Percentiles rank a stretch among this genome's conserved stretches.
These are phyloP conservation scores for Liparis tanakae DNA, from an alignment of 2,797 vertebrate species.

Conservation along the genomic window DNA sequence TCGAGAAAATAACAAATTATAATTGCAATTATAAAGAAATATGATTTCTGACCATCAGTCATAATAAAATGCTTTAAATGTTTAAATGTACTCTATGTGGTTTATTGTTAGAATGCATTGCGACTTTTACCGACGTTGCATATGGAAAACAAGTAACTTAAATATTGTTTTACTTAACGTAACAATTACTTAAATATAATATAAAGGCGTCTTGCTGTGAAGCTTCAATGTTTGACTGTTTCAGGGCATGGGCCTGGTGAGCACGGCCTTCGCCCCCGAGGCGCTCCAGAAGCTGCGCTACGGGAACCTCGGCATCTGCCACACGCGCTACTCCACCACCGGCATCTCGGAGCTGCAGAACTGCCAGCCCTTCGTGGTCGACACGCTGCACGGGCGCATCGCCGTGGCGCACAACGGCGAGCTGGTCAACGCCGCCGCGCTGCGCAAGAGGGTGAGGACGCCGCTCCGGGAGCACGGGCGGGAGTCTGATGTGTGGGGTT, in stretches of 20 bases:
- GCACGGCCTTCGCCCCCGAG: slow-evolving; percentile 90
- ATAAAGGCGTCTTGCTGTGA: neutral
- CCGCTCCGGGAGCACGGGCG: no score
- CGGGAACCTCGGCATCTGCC: slow-evolving; percentile 95
- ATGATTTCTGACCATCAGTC: no score
- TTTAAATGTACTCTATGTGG: no score
- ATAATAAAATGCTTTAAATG: no score
- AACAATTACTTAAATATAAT: neutral
- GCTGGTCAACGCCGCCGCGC: slow-evolving; percentile 89
- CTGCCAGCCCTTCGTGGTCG: slow-evolving; percentile 98
- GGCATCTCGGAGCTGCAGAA: slow-evolving; percentile 97
- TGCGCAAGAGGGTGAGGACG: slow-evolving; percentile 88
- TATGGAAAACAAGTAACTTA: no score
- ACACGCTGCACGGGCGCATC: slow-evolving; percentile 96
- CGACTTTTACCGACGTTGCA: no score
- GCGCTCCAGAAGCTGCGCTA: slow-evolving; percentile 91
- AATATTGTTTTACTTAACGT: no score
- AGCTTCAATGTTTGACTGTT: neutral
- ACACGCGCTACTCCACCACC: slow-evolving; percentile 96
- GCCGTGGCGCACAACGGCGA: slow-evolving; percentile 98
- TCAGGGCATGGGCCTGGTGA: slow-evolving; percentile 98
- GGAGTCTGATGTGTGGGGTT: no score
- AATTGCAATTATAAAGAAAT: no score
- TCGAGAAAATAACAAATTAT: no score
- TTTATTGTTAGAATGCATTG: no score